Evolutionary conservation across 1,140 invertebrate species (phyloP), one percentile per base, ranked within the genome.

Genomic region (Drosophila ananassae): DNA sequence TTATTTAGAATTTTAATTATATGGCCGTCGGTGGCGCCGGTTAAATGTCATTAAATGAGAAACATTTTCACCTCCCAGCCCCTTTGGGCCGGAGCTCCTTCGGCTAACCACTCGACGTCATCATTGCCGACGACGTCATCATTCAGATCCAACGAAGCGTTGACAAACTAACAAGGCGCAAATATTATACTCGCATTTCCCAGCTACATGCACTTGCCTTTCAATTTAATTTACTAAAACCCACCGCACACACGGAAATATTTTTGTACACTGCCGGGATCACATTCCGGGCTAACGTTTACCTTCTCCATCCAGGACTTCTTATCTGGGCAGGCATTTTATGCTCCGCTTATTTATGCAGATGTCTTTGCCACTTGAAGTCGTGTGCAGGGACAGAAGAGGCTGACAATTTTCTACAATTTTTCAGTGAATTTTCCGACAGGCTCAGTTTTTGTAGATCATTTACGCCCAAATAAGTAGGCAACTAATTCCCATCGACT

Each of bases 1-100:
- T 59, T 68, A 79, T 79, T 87, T 87, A 44, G 51, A 71, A 78
- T 87, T 85, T 87, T 85, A 87, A 85, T 85, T 87, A 78, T 77
- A 51, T 53, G 71, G 9, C 50, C 12, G 50, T 30, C 17, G 50
- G 7, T 57, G 73, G 62, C 60, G 77, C 74, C 74, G 60, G 74
- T 89, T 82, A 85, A 85, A 87, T 82, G 78, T 85, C 82, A 85
- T 85, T 75, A 82, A 85, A 89, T 76, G 59, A 78, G 73, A 66
- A 75, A 89, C 74, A 82, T 64, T 73, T 78, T 61, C 22, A 17
- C 22, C 55, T 32, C 1, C 4, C 50, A 24, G 22, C 17, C 12
- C 54, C 34, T n/a, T 37, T n/a, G 8, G 12, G 12, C 3, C 13
- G 12, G 12, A n/a, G 34, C 54, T 55, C 25, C 54, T 34, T 28